Percentiles rank a stretch among this genome's conserved stretches.
phyloP scores from a whole-genome alignment of 2,113 vertebrate species.

The Xenotilapia leptura region DNA sequence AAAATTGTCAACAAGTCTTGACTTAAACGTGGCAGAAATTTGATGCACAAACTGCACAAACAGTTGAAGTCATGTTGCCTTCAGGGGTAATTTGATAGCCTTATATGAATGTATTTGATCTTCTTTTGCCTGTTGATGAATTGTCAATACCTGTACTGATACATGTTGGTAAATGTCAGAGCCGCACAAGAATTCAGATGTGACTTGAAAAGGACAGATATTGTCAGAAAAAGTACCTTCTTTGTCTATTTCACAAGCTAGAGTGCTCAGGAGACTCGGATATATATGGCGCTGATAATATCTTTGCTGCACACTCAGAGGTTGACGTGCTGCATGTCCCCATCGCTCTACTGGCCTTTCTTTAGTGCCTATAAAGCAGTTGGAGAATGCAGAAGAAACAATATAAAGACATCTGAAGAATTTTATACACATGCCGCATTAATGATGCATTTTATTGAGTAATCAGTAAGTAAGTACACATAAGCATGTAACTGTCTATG shows the following conservation, averaged over 20 bases:
- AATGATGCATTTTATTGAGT: background rate
- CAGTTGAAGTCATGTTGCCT: background rate
- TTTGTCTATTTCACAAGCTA: background rate
- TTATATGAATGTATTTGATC: background rate
- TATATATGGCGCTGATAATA: background rate
- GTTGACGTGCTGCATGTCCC: background rate
- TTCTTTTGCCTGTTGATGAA: background rate
- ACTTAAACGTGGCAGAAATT: background rate
- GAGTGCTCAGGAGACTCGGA: background rate
- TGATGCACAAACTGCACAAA: background rate
- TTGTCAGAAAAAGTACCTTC: background rate
- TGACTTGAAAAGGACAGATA: background rate
- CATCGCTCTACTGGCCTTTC: background rate
- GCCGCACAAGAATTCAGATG: background rate
- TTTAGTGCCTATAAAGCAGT: background rate
- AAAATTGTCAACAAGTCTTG: rapidly evolving
- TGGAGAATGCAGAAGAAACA: background rate
- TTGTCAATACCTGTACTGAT: background rate
- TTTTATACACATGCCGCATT: background rate
- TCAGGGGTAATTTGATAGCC: background rate
- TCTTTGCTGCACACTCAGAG: background rate
- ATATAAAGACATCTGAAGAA: background rate
- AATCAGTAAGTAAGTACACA: background rate
- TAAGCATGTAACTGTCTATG: background rate
- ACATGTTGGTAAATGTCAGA: background rate